These are phyloP conservation scores for Oreochromis mossambicus DNA, from an alignment of 2,797 vertebrate genomes.

Conservation along the genomic window DNA sequence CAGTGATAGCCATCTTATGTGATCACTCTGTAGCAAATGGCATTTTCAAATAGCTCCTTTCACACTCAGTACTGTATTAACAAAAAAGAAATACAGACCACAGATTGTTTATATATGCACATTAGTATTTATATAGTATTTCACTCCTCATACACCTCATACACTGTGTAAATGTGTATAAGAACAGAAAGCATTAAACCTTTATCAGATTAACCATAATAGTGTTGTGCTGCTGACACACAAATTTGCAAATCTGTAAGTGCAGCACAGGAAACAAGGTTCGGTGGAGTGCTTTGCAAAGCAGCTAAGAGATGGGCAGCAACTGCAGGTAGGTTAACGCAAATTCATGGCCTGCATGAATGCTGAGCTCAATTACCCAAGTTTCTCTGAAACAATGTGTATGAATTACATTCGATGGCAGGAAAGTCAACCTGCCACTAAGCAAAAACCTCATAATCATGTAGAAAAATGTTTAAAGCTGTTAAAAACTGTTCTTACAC, in stretches of 20 bases:
- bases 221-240: background rate
- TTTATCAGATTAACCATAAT: background rate
- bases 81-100: background rate
- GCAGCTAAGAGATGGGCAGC: background rate
- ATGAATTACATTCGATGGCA: background rate
- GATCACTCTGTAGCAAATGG: background rate
- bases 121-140: background rate
- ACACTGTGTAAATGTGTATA: background rate
- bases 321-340: background rate
- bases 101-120: background rate
- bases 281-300: background rate
- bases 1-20: background rate
- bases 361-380: background rate
- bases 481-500: background rate
- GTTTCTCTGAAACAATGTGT: background rate
- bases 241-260: background rate
- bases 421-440: background rate
- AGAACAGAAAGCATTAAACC: background rate
- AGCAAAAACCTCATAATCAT: background rate
- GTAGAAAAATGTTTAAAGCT: background rate
- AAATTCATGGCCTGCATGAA: background rate
- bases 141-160: background rate
- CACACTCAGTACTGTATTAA: background rate
- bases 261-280: background rate
- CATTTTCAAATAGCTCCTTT: background rate